Percentiles rank a stretch among this genome's conserved stretches.
Evolutionary conservation across 1,140 invertebrate species (phyloP).

Genomic region (Atta cephalotes): DNA sequence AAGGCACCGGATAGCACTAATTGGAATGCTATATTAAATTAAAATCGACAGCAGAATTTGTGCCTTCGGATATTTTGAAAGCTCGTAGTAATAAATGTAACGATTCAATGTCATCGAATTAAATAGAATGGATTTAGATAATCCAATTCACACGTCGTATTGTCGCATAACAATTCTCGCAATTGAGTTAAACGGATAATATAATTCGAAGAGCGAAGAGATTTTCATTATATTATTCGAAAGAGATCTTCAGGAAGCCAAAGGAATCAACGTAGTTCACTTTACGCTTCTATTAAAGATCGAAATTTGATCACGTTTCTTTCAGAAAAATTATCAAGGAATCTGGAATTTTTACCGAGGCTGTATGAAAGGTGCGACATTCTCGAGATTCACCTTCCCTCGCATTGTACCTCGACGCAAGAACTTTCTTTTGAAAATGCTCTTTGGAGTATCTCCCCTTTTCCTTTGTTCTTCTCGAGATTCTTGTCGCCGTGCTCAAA

Average conservation of each 20-base stretch:
- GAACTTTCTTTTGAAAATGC: constrained; percentile 63
- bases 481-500: background rate
- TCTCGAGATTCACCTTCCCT: constrained; percentile 17
- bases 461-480: constrained; percentile 26
- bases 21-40: constrained; percentile 55
- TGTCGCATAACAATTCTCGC: background rate
- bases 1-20: constrained; percentile 24
- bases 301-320: background rate
- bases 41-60: background rate
- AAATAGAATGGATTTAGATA: background rate
- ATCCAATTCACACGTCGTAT: background rate
- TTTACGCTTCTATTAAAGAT: background rate
- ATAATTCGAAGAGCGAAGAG: background rate
- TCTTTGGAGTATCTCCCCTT: constrained; percentile 16
- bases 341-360: background rate
- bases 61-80: constrained; percentile 2
- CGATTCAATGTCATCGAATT: background rate
- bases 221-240: too few species aligned
- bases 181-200: background rate
- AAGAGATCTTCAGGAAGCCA: background rate
- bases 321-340: background rate
- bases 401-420: constrained; percentile 15
- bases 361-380: constrained; percentile 8
- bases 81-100: background rate
- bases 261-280: background rate